Base-by-base conservation (phyloP, 2,797 vertebrate genomes). In the Pangasius mekongensis region DNA sequence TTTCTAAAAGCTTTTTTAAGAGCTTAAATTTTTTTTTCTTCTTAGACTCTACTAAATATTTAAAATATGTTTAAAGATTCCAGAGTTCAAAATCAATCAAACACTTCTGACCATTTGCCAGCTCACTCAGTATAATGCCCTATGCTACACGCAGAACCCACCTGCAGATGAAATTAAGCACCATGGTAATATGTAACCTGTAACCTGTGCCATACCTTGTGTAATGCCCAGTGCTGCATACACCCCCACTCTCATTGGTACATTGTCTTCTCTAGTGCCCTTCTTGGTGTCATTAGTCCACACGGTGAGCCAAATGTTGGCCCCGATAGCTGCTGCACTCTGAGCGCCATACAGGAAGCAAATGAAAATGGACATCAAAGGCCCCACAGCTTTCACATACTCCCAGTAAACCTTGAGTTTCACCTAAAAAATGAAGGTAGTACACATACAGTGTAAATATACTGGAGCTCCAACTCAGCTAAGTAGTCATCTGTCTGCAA, bases 241-340 rank as follows among this genome's bases (percentile, higher is more conserved):
- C 94, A 99, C 97, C 22, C 97, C 97, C 0, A 99, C 95, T 84
- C 98, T 94, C 94, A 92, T 90, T 5, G 92, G 33, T 30, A 95
- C 94, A 8, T 81, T 20, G 93, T 96, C 11, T 94, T 93, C 78
- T 95, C 93, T 5, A 2, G 30, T 39, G 94, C 97, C 30, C 96
- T 97, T 33, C 0, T 33, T 22, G 0, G 95, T 93, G 49, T 99
- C 98, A 0, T 97, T 97, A 90, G 97, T 97, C 99, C 99, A 99
- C 88, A 95, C 92, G 66, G 98, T 99, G 90, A 99, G 98, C 98
- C 99, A 99, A 92, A 99, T 91, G 0, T 97, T 98, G 33, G 97
- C 96, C 16, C 98, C 98, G 0, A 99, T 97, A 86, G 98, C 88
- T 0, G 97, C 96, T 0, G 97, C 97, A 0, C 96, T 99, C 94